A percentile compares a stretch with the other conserved stretches of the same genome.
These are phyloP conservation scores for Ailuropoda melanoleuca DNA, from an alignment of 2,113 vertebrate species.

Conservation along the genomic window DNA sequence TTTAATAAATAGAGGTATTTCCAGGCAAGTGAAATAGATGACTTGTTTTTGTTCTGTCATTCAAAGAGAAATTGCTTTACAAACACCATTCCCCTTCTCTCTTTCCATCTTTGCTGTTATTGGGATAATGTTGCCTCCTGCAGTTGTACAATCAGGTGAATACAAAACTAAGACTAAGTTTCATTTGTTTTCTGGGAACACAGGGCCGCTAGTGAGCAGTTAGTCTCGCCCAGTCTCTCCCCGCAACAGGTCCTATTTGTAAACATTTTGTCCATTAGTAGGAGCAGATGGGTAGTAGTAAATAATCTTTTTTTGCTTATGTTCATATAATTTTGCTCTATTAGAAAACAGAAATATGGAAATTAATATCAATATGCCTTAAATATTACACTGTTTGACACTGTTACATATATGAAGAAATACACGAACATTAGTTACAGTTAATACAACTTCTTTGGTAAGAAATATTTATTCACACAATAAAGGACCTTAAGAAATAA, in stretches of 20 bases:
- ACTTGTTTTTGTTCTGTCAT: neutral
- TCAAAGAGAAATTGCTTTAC: neutral
- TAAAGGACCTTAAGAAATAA: neutral
- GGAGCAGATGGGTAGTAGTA: neutral
- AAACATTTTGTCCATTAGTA: neutral
- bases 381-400: neutral
- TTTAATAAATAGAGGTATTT: neutral
- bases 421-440: neutral
- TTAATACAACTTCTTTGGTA: neutral
- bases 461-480: neutral
- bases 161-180: neutral
- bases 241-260: neutral
- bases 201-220: neutral
- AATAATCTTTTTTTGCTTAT: neutral
- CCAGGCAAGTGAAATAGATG: neutral
- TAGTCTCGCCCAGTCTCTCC: accelerated
- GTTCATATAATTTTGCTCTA: neutral
- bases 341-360: neutral
- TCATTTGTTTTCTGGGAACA: neutral
- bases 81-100: neutral
- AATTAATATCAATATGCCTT: neutral
- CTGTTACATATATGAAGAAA: neutral
- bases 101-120: neutral
- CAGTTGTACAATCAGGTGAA: neutral
- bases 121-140: neutral